Conservation (phyloP, 2,797 vertebrate species). For the Neoniphon sammara region DNA sequence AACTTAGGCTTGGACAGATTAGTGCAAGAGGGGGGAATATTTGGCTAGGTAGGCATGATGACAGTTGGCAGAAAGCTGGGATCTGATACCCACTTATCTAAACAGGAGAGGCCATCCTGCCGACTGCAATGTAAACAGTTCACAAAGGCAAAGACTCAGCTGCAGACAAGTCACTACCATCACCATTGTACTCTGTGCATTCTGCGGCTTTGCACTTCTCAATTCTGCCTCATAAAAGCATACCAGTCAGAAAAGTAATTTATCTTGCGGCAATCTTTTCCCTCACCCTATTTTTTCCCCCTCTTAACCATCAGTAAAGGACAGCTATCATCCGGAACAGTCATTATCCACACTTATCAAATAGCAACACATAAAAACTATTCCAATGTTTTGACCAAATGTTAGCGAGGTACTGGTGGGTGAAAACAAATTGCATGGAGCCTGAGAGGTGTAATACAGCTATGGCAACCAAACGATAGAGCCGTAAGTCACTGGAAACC, state of each 20-base stretch:
- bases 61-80: slow-evolving; percentile 46
- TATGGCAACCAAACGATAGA: slow-evolving; percentile 37
- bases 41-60: slow-evolving; percentile 42
- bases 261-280: slow-evolving; percentile 61
- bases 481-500: slow-evolving; percentile 54
- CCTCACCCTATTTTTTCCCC: slow-evolving; percentile 10
- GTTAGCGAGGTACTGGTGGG: slow-evolving; percentile 24
- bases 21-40: slow-evolving; percentile 19
- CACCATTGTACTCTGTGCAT: slow-evolving; percentile 52
- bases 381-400: slow-evolving; percentile 47
- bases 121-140: slow-evolving; percentile 68
- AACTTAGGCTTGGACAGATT: background rate
- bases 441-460: slow-evolving; percentile 39
- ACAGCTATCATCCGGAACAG: slow-evolving; percentile 49
- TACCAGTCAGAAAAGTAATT: slow-evolving; percentile 70
- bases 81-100: slow-evolving; percentile 69
- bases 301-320: slow-evolving; percentile 34
- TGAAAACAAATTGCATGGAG: slow-evolving; percentile 32
- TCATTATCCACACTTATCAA: slow-evolving; percentile 59
- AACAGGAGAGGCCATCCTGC: slow-evolving; percentile 61
- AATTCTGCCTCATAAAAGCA: slow-evolving; percentile 67
- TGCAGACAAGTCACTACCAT: slow-evolving; percentile 57
- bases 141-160: slow-evolving; percentile 58
- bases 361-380: slow-evolving; percentile 58
- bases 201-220: slow-evolving; percentile 67